Base-by-base conservation (phyloP, 2,888 invertebrate genomes). In the Lumbricus terrestris region DNA sequence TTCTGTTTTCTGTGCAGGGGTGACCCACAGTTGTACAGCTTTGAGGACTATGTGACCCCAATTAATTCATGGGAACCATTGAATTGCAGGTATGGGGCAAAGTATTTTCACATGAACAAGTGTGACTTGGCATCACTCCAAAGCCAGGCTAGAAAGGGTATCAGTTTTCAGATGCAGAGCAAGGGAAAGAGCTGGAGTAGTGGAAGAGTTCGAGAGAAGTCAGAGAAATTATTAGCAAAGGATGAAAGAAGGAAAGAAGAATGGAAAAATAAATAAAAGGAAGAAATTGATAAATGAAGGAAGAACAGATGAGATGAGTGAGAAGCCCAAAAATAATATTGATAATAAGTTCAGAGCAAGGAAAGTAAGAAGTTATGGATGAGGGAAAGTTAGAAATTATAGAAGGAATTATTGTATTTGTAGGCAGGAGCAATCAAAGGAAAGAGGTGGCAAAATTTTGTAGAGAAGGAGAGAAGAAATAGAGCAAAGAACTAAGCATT, bases 311-410 rank as follows among this genome's bases (percentile, higher is more conserved):
- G n/a, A n/a, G n/a, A 47, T 4, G 47, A 47, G 18, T 20, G 47
- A 47, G 18, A 3, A 20, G 4, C 15, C 29, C 23, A 54, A 8
- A 29, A 89, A 90, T 89, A 83, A 69, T 69, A 90, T 38, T 40
- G 89, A 40, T 83, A 37, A 42, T 18, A n/a, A n/a, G n/a, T n/a
- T n/a, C n/a, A 40, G 40, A 89, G 82, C 82, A 89, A 82, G 88
- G 82, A 90, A 82, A 37, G 42, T 29, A 54, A 42, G 6, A 42
- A 40, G 6, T 40, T 11, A 40, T n/a, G n/a, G 40, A 42, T 16
- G 18, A 42, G 2, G 2, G 42, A 16, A 42, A 6, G 18, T 42
- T 13, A 42, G 42, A 42, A 16, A 42, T 42, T 42, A 16, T 42
- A 42, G 88, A 37, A 15, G 35, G 88, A 40, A 40, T 37, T 40